Conservation (phyloP, 2,888 invertebrate genomes). For the Xiphydria camelus region DNA sequence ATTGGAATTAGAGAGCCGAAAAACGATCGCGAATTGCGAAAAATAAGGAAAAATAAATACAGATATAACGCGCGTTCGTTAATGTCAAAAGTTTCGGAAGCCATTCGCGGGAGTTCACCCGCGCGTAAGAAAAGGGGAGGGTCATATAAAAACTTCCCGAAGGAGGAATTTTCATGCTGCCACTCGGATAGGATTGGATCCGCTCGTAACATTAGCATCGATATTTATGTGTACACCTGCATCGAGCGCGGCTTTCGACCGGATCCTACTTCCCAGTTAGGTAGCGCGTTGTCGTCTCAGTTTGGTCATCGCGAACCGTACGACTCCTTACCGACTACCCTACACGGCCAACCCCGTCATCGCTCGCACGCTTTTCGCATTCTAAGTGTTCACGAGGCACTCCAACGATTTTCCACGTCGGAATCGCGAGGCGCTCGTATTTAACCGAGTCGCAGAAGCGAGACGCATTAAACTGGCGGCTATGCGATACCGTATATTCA, state of each 20-base stretch:
- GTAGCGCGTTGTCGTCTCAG: conserved; percentile 54
- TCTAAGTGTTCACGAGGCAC: conserved; percentile 41
- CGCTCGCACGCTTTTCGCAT: conserved; percentile 55
- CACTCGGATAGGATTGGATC: conserved; percentile 29
- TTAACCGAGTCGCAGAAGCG: too few relatives aligned
- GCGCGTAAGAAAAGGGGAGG: too few relatives aligned
- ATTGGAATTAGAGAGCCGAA: too few relatives aligned
- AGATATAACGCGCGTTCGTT: too few relatives aligned
- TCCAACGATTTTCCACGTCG: conserved; percentile 46
- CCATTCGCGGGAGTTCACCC: too few relatives aligned
- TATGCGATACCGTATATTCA: too few relatives aligned
- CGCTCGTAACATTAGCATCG: conserved; percentile 52
- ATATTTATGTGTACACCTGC: conserved; percentile 57
- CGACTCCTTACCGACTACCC: conserved; percentile 52
- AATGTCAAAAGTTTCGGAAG: too few relatives aligned
- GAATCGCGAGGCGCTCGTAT: too few relatives aligned
- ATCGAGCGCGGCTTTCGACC: conserved; percentile 51
- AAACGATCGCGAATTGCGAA: too few relatives aligned
- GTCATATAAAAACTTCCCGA: too few relatives aligned
- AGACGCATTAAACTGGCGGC: too few relatives aligned
- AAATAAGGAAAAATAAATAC: too few relatives aligned
- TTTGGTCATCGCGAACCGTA: conserved; percentile 54
- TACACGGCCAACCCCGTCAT: conserved; percentile 56
- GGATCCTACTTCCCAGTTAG: conserved; percentile 57
- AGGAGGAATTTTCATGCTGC: not conserved